A percentile compares a stretch with the other conserved stretches of the same genome.
These are phyloP conservation scores for Thereva unica DNA, from an alignment of 2,888 invertebrate species.

Conservation along the genomic window DNA sequence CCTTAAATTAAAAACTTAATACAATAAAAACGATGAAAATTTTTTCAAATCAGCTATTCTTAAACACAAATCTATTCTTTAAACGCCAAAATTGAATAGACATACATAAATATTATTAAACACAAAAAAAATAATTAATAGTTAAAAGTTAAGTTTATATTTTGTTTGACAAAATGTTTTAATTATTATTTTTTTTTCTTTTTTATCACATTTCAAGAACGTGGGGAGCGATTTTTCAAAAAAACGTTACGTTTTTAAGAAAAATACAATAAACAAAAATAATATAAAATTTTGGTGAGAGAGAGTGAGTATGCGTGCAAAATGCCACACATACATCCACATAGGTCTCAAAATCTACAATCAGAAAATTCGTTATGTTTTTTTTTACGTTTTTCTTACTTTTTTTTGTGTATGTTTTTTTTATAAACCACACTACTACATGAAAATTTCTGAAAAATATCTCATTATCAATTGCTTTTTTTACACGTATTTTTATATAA, in stretches of 20 bases:
- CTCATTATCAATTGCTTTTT: constrained; percentile 27
- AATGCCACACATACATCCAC: too few species aligned
- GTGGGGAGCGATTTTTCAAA: constrained; percentile 25
- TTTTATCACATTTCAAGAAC: constrained; percentile 35
- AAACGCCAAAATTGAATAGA: constrained; percentile 33
- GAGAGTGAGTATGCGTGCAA: too few species aligned
- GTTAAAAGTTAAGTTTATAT: too few species aligned
- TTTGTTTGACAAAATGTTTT: too few species aligned
- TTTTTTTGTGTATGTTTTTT: too few species aligned
- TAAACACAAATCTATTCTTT: constrained; percentile 8
- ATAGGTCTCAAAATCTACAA: too few species aligned
- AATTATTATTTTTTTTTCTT: not conserved
- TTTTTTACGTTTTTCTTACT: too few species aligned
- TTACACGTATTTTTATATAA: constrained; percentile 21
- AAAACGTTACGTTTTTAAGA: constrained; percentile 9
- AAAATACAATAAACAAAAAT: constrained; percentile 12
- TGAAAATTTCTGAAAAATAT: constrained; percentile 5
- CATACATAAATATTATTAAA: constrained; percentile 22
- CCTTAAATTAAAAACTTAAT: not conserved
- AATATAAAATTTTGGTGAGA: not conserved
- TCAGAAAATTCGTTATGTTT: too few species aligned
- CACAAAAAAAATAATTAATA: constrained; percentile 11
- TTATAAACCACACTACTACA: too few species aligned
- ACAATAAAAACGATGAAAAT: constrained; percentile 9
- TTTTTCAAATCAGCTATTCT: not conserved